phyloP scores from a whole-genome alignment of 2,797 vertebrate species.

The Acanthornis magna region DNA sequence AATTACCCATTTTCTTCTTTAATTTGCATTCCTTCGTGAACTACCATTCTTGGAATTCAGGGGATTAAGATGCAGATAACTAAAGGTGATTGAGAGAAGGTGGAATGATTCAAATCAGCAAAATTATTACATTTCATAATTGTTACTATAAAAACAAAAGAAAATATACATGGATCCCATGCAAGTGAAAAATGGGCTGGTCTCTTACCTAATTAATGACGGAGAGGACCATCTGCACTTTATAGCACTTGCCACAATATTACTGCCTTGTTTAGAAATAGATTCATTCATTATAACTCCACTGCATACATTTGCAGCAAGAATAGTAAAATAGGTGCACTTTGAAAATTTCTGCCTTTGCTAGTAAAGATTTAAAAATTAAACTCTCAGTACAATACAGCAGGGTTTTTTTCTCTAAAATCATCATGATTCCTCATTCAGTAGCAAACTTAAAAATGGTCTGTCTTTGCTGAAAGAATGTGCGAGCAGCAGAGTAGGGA shows the following conservation, averaged over 20 bases:
- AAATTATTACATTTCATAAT: background rate
- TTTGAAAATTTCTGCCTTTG: background rate
- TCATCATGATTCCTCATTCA: background rate
- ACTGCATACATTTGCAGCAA: background rate
- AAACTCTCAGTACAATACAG: background rate
- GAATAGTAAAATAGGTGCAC: background rate
- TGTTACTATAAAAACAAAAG: background rate
- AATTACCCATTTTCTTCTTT: constrained; percentile 4
- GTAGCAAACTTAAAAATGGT: background rate
- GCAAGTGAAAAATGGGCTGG: background rate
- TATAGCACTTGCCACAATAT: background rate
- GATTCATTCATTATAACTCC: background rate
- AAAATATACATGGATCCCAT: background rate
- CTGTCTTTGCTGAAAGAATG: background rate
- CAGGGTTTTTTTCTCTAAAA: background rate
- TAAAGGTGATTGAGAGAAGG: background rate
- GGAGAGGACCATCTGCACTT: background rate
- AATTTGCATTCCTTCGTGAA: background rate
- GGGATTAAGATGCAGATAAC: background rate
- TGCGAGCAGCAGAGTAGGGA: background rate
- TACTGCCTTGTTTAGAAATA: background rate
- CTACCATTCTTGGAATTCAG: background rate
- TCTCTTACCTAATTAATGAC: background rate
- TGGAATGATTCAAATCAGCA: background rate
- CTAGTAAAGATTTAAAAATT: background rate